phyloP scores from a whole-genome alignment of 2,113 vertebrate species.

The Bubo blakistoni region DNA sequence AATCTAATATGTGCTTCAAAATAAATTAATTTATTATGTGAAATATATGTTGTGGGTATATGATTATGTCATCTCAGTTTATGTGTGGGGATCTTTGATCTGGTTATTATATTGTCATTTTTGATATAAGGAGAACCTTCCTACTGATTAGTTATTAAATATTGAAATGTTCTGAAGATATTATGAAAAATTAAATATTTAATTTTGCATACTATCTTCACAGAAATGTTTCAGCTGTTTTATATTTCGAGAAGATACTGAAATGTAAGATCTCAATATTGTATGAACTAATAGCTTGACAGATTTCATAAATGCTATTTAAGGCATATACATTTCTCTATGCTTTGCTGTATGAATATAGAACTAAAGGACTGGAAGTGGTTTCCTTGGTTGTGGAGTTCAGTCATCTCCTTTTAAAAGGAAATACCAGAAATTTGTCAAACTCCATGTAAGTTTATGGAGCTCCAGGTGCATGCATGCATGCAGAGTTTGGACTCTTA shows the following conservation, averaged over 20 bases:
- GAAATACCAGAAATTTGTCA: not conserved
- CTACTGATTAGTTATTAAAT: constrained; percentile 28
- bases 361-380: not conserved
- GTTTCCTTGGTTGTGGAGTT: not conserved
- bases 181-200: constrained; percentile 31
- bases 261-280: constrained; percentile 12
- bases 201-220: not conserved
- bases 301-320: not conserved
- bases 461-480: not conserved
- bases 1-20: not conserved
- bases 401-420: not conserved
- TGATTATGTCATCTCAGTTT: not conserved
- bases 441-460: not conserved
- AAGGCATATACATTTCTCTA: not conserved
- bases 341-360: not conserved
- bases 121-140: not conserved
- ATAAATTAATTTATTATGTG: not conserved
- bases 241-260: constrained; percentile 1
- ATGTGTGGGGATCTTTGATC: not conserved
- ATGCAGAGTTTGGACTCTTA: not conserved
- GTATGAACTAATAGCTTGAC: not conserved
- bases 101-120: not conserved
- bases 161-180: constrained; percentile 31
- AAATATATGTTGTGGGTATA: not conserved
- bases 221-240: constrained; percentile 1